Evolutionary conservation across 2,888 invertebrate species (phyloP).

Genomic region (Imbricaverruca yamaguchii): DNA sequence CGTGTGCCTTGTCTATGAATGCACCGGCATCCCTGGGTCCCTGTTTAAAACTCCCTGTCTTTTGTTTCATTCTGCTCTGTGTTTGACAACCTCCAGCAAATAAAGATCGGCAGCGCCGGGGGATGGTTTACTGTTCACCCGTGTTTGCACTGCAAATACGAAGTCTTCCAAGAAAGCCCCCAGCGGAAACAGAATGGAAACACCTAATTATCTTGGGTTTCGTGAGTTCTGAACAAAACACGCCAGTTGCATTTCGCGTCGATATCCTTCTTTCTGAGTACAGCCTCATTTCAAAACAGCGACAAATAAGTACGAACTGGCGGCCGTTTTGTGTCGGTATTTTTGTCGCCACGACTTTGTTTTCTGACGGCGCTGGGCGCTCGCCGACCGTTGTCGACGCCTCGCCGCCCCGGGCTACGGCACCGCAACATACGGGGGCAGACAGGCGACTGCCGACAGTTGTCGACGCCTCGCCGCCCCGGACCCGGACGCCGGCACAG

Average conservation of each 20-base stretch:
- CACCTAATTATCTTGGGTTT: conserved; percentile 19
- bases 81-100: conserved; percentile 5
- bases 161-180: not conserved
- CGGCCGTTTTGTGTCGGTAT: not conserved
- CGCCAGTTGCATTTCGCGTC: not conserved
- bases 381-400: not conserved
- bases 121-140: conserved; percentile 1
- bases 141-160: not conserved
- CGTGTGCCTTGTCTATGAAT: too few species aligned
- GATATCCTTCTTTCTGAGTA: not conserved
- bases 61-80: not conserved
- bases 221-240: not conserved
- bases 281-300: not conserved
- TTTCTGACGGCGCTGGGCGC: not conserved
- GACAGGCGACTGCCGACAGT: not conserved
- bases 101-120: conserved; percentile 6
- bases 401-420: not conserved
- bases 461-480: not conserved
- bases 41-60: too few species aligned
- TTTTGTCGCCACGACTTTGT: not conserved
- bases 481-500: not conserved
- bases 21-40: too few species aligned
- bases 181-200: not conserved
- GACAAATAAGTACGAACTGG: not conserved
- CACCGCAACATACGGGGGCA: not conserved